These are phyloP conservation scores for Leptogaster cylindrica DNA, from an alignment of 2,888 invertebrate species.

Conservation along the genomic window DNA sequence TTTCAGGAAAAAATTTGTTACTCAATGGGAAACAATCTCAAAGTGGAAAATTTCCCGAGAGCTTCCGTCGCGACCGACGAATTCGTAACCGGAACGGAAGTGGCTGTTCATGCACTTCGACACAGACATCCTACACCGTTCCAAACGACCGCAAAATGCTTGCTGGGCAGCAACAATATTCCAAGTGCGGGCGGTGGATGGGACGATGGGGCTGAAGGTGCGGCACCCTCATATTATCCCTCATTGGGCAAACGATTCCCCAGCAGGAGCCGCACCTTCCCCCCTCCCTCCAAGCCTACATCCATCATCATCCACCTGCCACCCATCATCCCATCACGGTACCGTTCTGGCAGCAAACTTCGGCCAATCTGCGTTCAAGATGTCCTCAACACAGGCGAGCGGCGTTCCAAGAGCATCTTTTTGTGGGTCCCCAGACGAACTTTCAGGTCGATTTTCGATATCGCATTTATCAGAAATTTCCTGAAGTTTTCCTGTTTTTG, in stretches of 20 bases:
- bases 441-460: slow-evolving; percentile 44
- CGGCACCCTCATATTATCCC: not conserved
- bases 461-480: slow-evolving; percentile 46
- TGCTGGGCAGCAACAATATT: slow-evolving; percentile 41
- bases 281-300: not conserved
- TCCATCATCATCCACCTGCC: too few species aligned
- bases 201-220: not conserved
- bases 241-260: not conserved
- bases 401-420: slow-evolving; percentile 26
- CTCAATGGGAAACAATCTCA: slow-evolving; percentile 50
- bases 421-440: slow-evolving; percentile 18
- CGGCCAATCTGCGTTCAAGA: not conserved
- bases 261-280: not conserved
- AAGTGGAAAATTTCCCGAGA: slow-evolving; percentile 50
- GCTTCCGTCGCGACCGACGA: slow-evolving; percentile 49
- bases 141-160: slow-evolving; percentile 44
- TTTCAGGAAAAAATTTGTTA: slow-evolving; percentile 48
- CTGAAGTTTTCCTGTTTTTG: slow-evolving; percentile 46
- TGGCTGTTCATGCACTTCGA: slow-evolving; percentile 48
- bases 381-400: slow-evolving; percentile 25
- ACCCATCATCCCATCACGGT: too few species aligned
- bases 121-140: slow-evolving; percentile 43
- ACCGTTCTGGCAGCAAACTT: too few species aligned
- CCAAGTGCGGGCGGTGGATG: slow-evolving; percentile 2
- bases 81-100: slow-evolving; percentile 50